Conservation (phyloP, 2,797 vertebrate genomes). For the Rhodeus uyekii region DNA sequence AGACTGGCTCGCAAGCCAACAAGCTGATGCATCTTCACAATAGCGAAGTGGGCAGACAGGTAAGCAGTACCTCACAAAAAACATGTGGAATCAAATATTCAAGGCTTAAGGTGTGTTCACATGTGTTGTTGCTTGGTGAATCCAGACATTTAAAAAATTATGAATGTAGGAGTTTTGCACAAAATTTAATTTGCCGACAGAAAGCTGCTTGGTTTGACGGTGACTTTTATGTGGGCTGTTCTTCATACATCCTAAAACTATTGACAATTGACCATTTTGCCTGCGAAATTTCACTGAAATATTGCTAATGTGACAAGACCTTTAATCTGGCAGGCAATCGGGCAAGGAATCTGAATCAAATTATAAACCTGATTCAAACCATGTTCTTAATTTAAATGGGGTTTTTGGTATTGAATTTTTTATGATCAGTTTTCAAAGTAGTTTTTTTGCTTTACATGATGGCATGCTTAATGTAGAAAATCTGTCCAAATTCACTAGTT, state of each 20-base stretch:
- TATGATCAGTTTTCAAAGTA: not conserved
- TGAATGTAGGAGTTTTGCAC: not conserved
- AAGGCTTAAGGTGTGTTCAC: not conserved
- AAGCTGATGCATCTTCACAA: slow-evolving; percentile 99
- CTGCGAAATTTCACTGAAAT: not conserved
- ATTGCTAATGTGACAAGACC: not conserved
- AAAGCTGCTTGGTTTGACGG: not conserved
- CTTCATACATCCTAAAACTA: not conserved
- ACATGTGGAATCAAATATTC: not conserved
- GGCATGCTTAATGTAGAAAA: not conserved
- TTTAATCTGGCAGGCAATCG: not conserved
- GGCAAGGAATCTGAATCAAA: not conserved
- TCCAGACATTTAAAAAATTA: not conserved
- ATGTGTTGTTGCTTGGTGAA: not conserved
- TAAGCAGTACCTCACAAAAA: slow-evolving; percentile 58
- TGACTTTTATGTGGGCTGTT: not conserved
- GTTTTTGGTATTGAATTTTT: not conserved
- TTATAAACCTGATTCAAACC: not conserved
- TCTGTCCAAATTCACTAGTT: not conserved
- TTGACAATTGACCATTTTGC: not conserved
- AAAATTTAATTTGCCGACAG: not conserved
- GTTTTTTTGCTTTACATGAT: not conserved
- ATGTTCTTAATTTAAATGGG: not conserved
- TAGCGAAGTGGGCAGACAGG: slow-evolving; percentile 99
- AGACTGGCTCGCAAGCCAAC: slow-evolving; percentile 92